Base-by-base conservation (phyloP, 2,888 invertebrate genomes). In the Theretra japonica region DNA sequence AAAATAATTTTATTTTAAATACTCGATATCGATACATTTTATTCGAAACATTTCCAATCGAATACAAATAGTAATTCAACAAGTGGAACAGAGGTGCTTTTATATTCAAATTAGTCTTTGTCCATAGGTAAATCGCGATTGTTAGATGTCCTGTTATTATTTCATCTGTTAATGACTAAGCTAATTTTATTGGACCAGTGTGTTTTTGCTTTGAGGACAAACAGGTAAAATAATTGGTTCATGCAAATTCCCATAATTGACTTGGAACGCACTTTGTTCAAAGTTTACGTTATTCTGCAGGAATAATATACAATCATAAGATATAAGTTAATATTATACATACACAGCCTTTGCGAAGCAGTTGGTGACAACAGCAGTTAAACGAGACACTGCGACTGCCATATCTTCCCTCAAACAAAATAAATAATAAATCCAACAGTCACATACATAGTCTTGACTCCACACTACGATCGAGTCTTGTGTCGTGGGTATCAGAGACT, bases 41-140 rank as follows among this genome's bases (percentile, higher is more conserved):
- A 17, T 17, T 17, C 19, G 50, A 4, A 7, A 59, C 17, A 33
- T 11, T 65, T 11, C 6, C 19, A 68, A 25, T 50, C 53, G 68
- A 68, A 17, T 25, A 28, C 30, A 50, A 50, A 11, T 56, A 53
- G 68, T 69, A 56, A 19, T 5, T 25, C 8, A 19, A 19, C 15
- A n/a, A 69, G 50, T 69, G 30, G 28, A 30, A 28, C n/a, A n/a
- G 15, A 21, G 11, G 68, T 69, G 53, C 82, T 85, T 86, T 83
- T 85, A 86, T 92, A 93, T 92, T 92, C 86, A 92, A 93, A 93
- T 91, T 79, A 90, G 85, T 70, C 89, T 91, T 91, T 90, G 92
- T 92, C 83, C 84, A 80, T 80, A 79, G 76, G 79, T 80, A 80
- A 82, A 82, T 82, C 75, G 79, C 80, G 62, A 79, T 81, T 81